phyloP scores from a whole-genome alignment of 1,140 invertebrate genomes.

The Heliconius himera region DNA sequence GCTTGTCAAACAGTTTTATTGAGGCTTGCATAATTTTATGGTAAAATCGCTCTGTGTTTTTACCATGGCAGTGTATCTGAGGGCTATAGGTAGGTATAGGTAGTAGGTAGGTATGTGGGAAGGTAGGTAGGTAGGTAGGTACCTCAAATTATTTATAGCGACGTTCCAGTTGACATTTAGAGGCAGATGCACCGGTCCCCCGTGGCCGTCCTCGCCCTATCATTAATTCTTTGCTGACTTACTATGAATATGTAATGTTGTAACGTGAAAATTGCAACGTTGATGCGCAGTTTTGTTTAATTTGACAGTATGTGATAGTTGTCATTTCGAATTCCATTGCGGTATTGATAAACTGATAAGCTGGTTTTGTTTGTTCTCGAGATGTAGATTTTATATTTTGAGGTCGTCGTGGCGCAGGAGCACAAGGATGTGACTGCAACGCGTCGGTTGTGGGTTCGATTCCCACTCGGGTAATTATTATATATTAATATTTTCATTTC shows the following conservation, averaged over 20 bases:
- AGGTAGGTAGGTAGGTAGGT: constrained; percentile 48
- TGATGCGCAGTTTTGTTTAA: not conserved
- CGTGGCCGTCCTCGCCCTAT: constrained; percentile 55
- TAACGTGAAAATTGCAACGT: constrained; percentile 48
- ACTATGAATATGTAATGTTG: constrained; percentile 58
- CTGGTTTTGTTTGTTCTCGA: too few relatives aligned
- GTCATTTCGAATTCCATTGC: not conserved
- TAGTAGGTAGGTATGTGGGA: constrained; percentile 33
- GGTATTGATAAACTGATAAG: too few relatives aligned
- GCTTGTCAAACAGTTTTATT: constrained; percentile 1
- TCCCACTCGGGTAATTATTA: too few relatives aligned
- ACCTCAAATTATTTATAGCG: constrained; percentile 79
- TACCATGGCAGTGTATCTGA: constrained; percentile 71
- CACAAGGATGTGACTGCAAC: too few relatives aligned
- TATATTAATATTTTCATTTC: too few relatives aligned
- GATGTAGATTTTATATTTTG: too few relatives aligned
- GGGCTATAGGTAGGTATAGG: constrained; percentile 22
- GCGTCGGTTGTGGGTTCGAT: too few relatives aligned
- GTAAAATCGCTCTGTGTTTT: constrained; percentile 68
- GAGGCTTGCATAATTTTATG: constrained; percentile 62
- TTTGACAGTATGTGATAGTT: not conserved
- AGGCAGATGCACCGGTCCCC: constrained; percentile 71
- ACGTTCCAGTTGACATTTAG: constrained; percentile 76
- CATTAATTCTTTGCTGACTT: constrained; percentile 72
- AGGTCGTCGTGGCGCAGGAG: too few relatives aligned